Base-by-base conservation (phyloP, 2,888 invertebrate species). In the Drepana falcataria region DNA sequence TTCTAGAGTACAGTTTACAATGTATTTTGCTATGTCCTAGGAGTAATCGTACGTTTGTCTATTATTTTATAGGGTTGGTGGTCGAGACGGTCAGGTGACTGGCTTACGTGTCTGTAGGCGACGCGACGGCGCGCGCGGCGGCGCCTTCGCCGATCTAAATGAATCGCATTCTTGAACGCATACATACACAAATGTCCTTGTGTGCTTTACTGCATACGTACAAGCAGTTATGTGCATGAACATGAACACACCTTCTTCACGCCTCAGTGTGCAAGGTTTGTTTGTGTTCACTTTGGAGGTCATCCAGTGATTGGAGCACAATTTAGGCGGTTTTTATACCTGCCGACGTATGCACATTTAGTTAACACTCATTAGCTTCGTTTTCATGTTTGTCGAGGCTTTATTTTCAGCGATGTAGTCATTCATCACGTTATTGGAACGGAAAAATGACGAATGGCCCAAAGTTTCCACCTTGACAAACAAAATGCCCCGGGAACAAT, bases 231-330 rank as follows among this genome's bases (percentile, higher is more conserved):
- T 57, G 71, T 83, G 83, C 68, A 81, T 61, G 70, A 75, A 83
- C 63, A 77, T 57, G 81, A 81, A 85, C 87, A 87, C 85, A 76
- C 88, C 87, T 85, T 76, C 81, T 66, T 66, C 58, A 60, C 74
- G 56, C 53, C 40, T 35, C 51, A 61, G 66, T 68, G 69, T 78
- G 79, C 68, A 61, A 66, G 64, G 68, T 67, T 75, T 75, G 75
- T 64, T 66, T 73, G 81, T 85, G 77, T 85, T 73, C 56, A 59
- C 61, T 65, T 71, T 79, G 81, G 86, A 88, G 88, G 87, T 82
- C 87, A 76, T 72, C 68, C 73, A 82, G 81, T 80, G 81, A 82
- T 79, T 82, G 84, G 75, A 73, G 69, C 66, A 69, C 65, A 65
- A 68, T 68, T 65, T 66, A 70, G 71, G 71, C 59, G 58, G 65